Conservation (phyloP, 2,113 vertebrate genomes). For the Electrona antarctica region DNA sequence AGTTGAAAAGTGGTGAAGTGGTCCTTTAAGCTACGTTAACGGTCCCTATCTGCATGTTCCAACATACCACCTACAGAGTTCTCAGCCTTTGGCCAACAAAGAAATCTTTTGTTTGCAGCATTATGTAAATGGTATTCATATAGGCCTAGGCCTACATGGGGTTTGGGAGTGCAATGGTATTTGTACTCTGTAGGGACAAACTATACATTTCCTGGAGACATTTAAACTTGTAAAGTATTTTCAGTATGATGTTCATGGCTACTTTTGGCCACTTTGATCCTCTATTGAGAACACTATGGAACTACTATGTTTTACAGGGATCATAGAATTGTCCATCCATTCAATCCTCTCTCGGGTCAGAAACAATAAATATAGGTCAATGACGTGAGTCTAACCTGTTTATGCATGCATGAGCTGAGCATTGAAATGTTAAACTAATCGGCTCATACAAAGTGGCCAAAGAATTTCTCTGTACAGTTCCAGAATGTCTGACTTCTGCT, state of each 20-base stretch:
- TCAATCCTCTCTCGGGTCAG: conserved; percentile 5
- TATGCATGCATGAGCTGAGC: conserved; percentile 35
- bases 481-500: conserved; percentile 23
- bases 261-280: no score
- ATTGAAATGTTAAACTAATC: conserved; percentile 20
- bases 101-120: background rate
- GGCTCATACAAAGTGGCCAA: conserved; percentile 12
- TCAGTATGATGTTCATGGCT: no score
- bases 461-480: conserved; percentile 9
- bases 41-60: conserved; percentile 9
- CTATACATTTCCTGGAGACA: no score
- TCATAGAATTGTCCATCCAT: background rate
- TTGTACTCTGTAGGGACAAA: no score
- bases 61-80: background rate
- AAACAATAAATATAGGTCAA: background rate
- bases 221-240: no score
- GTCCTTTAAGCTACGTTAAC: conserved; percentile 14
- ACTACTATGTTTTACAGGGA: no score
- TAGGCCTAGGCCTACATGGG: no score
- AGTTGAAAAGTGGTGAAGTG: no score
- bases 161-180: no score
- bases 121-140: background rate
- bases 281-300: no score
- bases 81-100: conserved; percentile 4
- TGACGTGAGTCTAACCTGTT: conserved; percentile 37